Evolutionary conservation across 1,140 invertebrate genomes (phyloP).

Genomic region (Lysiphlebus fabarum): DNA sequence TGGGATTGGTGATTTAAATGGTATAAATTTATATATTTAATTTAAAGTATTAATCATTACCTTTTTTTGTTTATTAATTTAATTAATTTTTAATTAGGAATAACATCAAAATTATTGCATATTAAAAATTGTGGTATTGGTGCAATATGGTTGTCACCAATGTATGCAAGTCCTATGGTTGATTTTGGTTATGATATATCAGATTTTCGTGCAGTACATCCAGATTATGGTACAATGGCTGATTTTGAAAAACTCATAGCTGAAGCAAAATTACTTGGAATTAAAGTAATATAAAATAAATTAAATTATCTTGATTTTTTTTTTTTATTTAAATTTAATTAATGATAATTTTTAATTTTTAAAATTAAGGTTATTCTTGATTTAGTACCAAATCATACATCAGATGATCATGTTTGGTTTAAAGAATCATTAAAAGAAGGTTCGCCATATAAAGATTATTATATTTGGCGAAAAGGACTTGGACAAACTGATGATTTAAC

Average conservation of each 20-base stretch:
- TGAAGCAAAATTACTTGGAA: constrained; percentile 49
- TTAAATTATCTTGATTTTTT: constrained; percentile 7
- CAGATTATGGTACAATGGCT: constrained; percentile 61
- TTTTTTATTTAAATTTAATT: neutral
- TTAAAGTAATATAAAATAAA: constrained; percentile 40
- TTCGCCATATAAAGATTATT: constrained; percentile 65
- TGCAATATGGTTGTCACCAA: constrained; percentile 65
- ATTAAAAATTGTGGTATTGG: constrained; percentile 52
- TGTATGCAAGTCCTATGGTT: constrained; percentile 64
- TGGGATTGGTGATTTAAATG: constrained; percentile 72
- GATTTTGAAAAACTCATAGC: constrained; percentile 61
- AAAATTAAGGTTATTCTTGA: constrained; percentile 41
- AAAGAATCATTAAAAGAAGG: constrained; percentile 57
- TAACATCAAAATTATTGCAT: constrained; percentile 50
- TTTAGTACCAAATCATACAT: constrained; percentile 70
- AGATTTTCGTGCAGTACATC: constrained; percentile 62
- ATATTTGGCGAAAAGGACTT: constrained; percentile 65
- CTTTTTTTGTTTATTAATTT: neutral
- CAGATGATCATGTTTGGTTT: constrained; percentile 74
- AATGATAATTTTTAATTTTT: neutral
- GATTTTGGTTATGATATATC: constrained; percentile 68
- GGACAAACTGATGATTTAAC: constrained; percentile 22
- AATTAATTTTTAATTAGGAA: constrained; percentile 34
- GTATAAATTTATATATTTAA: constrained; percentile 45
- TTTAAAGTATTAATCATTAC: neutral